These are phyloP conservation scores for Euura saliciscinereae DNA, from an alignment of 1,140 invertebrate genomes.

Conservation along the genomic window DNA sequence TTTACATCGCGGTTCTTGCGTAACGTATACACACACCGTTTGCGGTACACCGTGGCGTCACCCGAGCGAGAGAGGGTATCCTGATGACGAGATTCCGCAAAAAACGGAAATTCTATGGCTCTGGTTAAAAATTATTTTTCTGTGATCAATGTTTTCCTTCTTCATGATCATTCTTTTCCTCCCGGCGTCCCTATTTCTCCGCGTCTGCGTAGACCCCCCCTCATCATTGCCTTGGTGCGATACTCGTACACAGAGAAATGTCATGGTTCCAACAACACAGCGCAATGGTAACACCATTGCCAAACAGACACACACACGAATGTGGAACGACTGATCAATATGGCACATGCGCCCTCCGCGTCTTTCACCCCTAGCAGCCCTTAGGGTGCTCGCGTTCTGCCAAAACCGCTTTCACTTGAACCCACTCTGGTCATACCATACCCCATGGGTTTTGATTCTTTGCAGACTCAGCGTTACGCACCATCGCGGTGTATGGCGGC, in stretches of 20 bases:
- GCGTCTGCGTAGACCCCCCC: not conserved
- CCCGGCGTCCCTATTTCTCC: not conserved
- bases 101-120: too few species aligned
- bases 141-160: too few species aligned
- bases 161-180: too few species aligned
- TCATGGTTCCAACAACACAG: not conserved
- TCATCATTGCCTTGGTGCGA: too few species aligned
- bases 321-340: not conserved
- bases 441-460: too few species aligned
- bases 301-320: not conserved
- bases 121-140: too few species aligned
- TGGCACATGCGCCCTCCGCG: not conserved
- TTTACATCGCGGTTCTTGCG: not conserved
- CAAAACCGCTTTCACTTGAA: constrained; percentile 3
- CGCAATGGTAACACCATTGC: not conserved
- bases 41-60: too few species aligned
- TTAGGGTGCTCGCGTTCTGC: not conserved
- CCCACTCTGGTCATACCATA: not conserved
- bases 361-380: not conserved
- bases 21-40: not conserved
- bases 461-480: too few species aligned
- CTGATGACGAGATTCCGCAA: too few species aligned
- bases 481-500: too few species aligned
- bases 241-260: not conserved
- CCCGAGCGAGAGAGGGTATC: too few species aligned